phyloP scores from a whole-genome alignment of 2,888 invertebrate genomes.

The Muscina levida region DNA sequence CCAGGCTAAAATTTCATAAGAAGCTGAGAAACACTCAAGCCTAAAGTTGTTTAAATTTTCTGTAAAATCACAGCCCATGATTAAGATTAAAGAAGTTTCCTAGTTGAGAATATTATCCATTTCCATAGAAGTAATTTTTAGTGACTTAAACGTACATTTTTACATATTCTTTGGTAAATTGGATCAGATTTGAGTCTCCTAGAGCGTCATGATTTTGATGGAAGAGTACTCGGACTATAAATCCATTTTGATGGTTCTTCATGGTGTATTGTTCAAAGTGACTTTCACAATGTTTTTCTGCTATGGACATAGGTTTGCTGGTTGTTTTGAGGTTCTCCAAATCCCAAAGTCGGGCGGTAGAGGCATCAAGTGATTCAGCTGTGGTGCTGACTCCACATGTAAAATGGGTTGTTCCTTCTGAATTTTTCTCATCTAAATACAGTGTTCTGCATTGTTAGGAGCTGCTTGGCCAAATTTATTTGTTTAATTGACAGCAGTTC shows the following conservation, averaged over 20 bases:
- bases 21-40: no score
- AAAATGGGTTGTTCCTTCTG: neutral
- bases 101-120: no score
- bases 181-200: neutral
- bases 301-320: constrained; percentile 21
- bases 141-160: neutral
- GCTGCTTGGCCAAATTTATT: constrained; percentile 8
- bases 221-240: constrained; percentile 21
- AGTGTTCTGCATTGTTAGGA: constrained; percentile 9
- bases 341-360: constrained; percentile 17
- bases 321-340: constrained; percentile 20
- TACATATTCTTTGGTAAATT: neutral
- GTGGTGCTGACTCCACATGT: constrained; percentile 18
- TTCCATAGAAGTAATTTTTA: no score
- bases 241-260: constrained; percentile 8
- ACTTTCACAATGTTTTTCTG: constrained; percentile 20
- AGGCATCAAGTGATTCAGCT: constrained; percentile 15
- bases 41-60: no score
- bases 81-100: no score
- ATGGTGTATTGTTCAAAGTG: constrained; percentile 22
- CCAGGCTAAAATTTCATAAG: no score
- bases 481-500: constrained; percentile 1
- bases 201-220: constrained; percentile 12
- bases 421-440: constrained; percentile 22
- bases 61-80: no score